These are phyloP conservation scores for Melanostoma scalare DNA, from an alignment of 2,888 invertebrate genomes.

Conservation along the genomic window DNA sequence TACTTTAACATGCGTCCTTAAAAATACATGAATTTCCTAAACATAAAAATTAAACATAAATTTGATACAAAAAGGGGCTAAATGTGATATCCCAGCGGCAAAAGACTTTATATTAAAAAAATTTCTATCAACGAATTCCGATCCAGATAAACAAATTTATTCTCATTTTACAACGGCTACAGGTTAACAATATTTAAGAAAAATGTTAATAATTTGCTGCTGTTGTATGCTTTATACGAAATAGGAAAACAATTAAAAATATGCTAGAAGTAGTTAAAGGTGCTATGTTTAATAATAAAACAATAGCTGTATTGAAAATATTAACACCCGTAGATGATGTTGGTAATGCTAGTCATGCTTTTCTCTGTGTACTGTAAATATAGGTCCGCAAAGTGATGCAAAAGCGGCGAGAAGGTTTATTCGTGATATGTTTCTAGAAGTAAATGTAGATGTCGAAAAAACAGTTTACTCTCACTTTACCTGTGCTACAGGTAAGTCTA, in stretches of 20 bases:
- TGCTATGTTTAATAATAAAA: neutral
- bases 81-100: slow-evolving; percentile 89
- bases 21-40: slow-evolving; percentile 15
- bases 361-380: slow-evolving; percentile 34
- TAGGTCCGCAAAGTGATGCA: slow-evolving; percentile 98
- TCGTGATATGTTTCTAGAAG: slow-evolving; percentile 99
- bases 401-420: slow-evolving; percentile 99
- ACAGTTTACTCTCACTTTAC: slow-evolving; percentile 99
- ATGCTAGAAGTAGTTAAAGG: neutral
- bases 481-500: slow-evolving; percentile 97
- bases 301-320: neutral
- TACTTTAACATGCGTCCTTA: neutral
- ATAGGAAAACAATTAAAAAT: neutral
- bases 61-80: slow-evolving; percentile 12
- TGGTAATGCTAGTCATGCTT: slow-evolving; percentile 68
- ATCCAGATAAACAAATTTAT: slow-evolving; percentile 99
- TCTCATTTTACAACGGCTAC: slow-evolving; percentile 92
- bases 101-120: slow-evolving; percentile 99
- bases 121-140: slow-evolving; percentile 99
- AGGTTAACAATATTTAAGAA: slow-evolving; percentile 84
- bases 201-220: slow-evolving; percentile 8
- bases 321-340: slow-evolving; percentile 26
- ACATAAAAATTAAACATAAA: slow-evolving; percentile 32
- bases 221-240: slow-evolving; percentile 25
- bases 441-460: slow-evolving; percentile 99